These are phyloP conservation scores for Harlomillsia oculata DNA, from an alignment of 1,140 invertebrate genomes.

Conservation along the genomic window DNA sequence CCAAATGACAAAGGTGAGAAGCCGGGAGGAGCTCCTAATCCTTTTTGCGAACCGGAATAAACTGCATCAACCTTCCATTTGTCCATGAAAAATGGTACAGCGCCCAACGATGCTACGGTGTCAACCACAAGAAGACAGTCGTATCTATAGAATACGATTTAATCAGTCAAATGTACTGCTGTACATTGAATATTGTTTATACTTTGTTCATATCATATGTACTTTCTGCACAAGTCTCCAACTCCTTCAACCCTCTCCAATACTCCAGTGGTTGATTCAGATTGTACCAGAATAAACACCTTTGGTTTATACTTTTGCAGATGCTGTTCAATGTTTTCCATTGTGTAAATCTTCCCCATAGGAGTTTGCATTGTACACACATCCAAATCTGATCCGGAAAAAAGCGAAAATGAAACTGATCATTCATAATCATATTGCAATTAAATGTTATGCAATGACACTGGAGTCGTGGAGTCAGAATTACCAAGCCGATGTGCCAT, in stretches of 20 bases:
- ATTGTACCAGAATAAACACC: slow-evolving; percentile 68
- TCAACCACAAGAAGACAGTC: slow-evolving; percentile 67
- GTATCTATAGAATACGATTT: slow-evolving; percentile 40
- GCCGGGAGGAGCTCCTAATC: slow-evolving; percentile 67
- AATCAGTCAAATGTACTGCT: too few species aligned
- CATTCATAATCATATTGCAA: background rate
- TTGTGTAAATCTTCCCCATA: slow-evolving; percentile 47
- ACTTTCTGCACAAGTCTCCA: slow-evolving; percentile 64
- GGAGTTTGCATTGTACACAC: slow-evolving; percentile 43
- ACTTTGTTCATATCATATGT: too few species aligned
- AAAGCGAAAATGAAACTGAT: too few species aligned
- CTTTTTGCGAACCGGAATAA: slow-evolving; percentile 77
- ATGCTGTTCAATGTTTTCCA: slow-evolving; percentile 50
- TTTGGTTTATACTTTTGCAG: slow-evolving; percentile 53
- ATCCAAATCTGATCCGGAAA: too few species aligned
- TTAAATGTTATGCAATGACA: background rate
- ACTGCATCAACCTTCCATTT: slow-evolving; percentile 67
- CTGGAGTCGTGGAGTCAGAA: background rate
- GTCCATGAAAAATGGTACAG: slow-evolving; percentile 67
- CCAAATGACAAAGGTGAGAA: slow-evolving; percentile 75
- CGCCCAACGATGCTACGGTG: slow-evolving; percentile 69
- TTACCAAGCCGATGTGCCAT: slow-evolving; percentile 56
- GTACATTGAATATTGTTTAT: too few species aligned
- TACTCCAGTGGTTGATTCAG: slow-evolving; percentile 74
- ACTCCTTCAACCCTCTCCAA: slow-evolving; percentile 65